phyloP scores from a whole-genome alignment of 2,113 vertebrate species.

The Microtus richardsoni region DNA sequence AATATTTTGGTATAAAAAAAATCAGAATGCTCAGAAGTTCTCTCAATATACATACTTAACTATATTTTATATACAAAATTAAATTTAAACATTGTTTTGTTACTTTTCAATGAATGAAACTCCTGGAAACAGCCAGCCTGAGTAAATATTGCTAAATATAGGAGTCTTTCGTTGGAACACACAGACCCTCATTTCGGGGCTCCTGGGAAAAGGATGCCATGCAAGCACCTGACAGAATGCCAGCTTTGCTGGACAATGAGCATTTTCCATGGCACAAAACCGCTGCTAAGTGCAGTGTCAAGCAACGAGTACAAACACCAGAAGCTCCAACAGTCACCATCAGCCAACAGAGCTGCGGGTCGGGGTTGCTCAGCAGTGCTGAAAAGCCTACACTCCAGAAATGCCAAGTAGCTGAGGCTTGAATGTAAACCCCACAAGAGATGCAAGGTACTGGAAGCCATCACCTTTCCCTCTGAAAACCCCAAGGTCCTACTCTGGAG shows the following conservation, averaged over 20 bases:
- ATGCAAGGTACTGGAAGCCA: neutral
- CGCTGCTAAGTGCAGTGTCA: neutral
- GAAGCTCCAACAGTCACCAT: neutral
- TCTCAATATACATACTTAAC: neutral
- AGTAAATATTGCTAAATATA: neutral
- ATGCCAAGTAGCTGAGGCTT: neutral
- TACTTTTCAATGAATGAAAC: neutral
- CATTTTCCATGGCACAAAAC: neutral
- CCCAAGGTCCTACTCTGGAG: neutral
- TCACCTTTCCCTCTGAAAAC: neutral
- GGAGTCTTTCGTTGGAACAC: neutral
- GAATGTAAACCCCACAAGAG: neutral
- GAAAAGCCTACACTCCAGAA: neutral
- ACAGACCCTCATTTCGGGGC: neutral
- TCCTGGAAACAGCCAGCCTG: neutral
- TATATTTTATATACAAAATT: conserved; percentile 19
- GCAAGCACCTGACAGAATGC: accelerated
- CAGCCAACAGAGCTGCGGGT: neutral
- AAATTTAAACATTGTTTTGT: neutral
- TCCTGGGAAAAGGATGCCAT: neutral
- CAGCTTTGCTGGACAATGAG: neutral
- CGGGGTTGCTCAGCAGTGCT: neutral
- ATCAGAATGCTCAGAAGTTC: neutral
- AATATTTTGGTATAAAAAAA: neutral
- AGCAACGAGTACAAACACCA: neutral